Conservation (phyloP, 2,113 vertebrate species). For the Bubalus kerabau region DNA sequence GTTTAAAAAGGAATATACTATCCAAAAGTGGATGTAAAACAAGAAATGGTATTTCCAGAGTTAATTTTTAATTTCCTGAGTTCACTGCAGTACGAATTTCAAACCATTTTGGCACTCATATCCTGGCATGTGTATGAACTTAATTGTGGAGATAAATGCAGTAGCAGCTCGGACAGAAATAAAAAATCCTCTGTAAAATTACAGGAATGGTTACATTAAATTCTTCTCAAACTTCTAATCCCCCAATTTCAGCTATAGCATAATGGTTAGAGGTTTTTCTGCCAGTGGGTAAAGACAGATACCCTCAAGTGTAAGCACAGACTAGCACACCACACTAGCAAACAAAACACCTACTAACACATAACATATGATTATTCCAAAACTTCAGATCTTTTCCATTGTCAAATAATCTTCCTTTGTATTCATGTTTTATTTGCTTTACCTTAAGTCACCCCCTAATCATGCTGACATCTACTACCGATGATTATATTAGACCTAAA, state of each 20-base stretch:
- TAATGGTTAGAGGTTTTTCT: neutral
- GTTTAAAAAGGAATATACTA: slow-evolving; percentile 59
- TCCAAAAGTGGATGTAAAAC: slow-evolving; percentile 67
- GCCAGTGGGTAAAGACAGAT: slow-evolving; percentile 44
- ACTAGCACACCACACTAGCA: slow-evolving; percentile 23
- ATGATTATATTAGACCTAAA: slow-evolving; percentile 83
- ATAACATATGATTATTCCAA: neutral
- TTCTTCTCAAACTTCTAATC: slow-evolving; percentile 39
- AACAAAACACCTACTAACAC: neutral
- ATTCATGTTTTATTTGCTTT: slow-evolving; percentile 73
- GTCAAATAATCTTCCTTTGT: slow-evolving; percentile 7
- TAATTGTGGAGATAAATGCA: slow-evolving; percentile 67
- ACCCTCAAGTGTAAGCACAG: neutral
- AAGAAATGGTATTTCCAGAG: slow-evolving; percentile 75
- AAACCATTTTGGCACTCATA: slow-evolving; percentile 67
- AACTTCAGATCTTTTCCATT: neutral
- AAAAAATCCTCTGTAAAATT: slow-evolving; percentile 69
- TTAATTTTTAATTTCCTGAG: slow-evolving; percentile 83
- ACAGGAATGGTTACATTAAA: slow-evolving; percentile 40
- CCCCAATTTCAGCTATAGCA: neutral
- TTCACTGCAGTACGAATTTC: slow-evolving; percentile 70
- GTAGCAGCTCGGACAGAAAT: slow-evolving; percentile 73
- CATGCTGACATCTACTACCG: slow-evolving; percentile 79
- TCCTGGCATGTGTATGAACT: slow-evolving; percentile 53
- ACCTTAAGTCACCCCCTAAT: slow-evolving; percentile 82